Percentiles rank a stretch among this genome's conserved stretches.
phyloP scores from a whole-genome alignment of 2,888 invertebrate species.

The Mesorhabditis sp. region DNA sequence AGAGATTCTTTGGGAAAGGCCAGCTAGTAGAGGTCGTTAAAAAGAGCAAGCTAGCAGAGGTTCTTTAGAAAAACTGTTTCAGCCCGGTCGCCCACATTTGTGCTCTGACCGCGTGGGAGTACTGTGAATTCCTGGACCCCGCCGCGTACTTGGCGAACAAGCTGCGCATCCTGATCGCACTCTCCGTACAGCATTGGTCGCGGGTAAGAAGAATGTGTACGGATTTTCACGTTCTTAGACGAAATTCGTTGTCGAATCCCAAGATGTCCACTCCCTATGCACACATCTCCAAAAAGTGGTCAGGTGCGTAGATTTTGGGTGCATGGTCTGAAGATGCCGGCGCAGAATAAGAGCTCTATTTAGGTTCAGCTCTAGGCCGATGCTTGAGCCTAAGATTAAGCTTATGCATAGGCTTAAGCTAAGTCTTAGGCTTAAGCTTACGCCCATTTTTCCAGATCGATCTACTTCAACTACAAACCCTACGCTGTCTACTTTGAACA shows the following conservation, averaged over 20 bases:
- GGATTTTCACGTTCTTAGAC: not conserved
- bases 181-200: not conserved
- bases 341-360: too few species aligned
- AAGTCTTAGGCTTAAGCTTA: not conserved
- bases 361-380: too few species aligned
- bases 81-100: slow-evolving; percentile 6
- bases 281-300: not conserved
- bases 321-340: too few species aligned
- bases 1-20: too few species aligned
- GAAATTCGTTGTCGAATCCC: not conserved
- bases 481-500: slow-evolving; percentile 1
- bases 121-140: not conserved
- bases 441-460: not conserved
- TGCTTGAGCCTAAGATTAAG: too few species aligned
- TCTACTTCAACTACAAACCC: not conserved
- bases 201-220: not conserved
- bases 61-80: not conserved
- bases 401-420: too few species aligned
- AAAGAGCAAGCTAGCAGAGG: too few species aligned
- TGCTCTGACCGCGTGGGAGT: not conserved
- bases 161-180: not conserved
- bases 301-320: not conserved
- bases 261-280: not conserved
- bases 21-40: too few species aligned
- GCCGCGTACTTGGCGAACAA: not conserved